Percentiles rank a stretch among this genome's conserved stretches.
phyloP scores from a whole-genome alignment of 2,113 vertebrate genomes.

The Cyanoderma ruficeps region DNA sequence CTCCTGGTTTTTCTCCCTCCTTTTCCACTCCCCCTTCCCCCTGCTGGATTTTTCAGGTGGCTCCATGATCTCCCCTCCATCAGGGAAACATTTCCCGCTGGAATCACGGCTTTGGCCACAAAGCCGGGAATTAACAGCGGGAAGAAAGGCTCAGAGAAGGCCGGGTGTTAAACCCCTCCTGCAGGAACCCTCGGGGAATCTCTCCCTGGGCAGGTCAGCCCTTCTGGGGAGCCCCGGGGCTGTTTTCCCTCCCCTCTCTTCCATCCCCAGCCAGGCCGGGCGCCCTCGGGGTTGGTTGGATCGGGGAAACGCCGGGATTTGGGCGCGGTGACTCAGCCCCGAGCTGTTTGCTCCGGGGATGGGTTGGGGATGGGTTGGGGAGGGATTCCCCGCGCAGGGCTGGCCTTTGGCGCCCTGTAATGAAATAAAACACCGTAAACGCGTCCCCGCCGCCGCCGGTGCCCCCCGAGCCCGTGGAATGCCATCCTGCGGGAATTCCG shows the following conservation, averaged over 20 bases:
- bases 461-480: too few relatives aligned
- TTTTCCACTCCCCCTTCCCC: fast-evolving
- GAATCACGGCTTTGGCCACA: background rate
- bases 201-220: too few relatives aligned
- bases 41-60: background rate
- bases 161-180: background rate
- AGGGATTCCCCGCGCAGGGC: too few relatives aligned
- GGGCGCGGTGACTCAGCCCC: too few relatives aligned
- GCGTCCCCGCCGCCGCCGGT: too few relatives aligned
- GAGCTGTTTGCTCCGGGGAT: too few relatives aligned
- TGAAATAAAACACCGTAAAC: too few relatives aligned
- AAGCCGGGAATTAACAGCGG: background rate
- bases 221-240: background rate
- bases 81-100: background rate
- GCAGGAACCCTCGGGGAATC: background rate
- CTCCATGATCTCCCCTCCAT: background rate
- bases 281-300: too few relatives aligned
- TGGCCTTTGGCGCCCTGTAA: too few relatives aligned
- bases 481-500: too few relatives aligned
- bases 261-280: too few relatives aligned
- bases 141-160: background rate
- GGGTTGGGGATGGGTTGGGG: too few relatives aligned
- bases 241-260: background rate
- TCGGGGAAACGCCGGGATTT: background rate
- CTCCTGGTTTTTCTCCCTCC: background rate